These are phyloP conservation scores for Pleuronectes platessa DNA, from an alignment of 2,113 vertebrate genomes.

Conservation along the genomic window DNA sequence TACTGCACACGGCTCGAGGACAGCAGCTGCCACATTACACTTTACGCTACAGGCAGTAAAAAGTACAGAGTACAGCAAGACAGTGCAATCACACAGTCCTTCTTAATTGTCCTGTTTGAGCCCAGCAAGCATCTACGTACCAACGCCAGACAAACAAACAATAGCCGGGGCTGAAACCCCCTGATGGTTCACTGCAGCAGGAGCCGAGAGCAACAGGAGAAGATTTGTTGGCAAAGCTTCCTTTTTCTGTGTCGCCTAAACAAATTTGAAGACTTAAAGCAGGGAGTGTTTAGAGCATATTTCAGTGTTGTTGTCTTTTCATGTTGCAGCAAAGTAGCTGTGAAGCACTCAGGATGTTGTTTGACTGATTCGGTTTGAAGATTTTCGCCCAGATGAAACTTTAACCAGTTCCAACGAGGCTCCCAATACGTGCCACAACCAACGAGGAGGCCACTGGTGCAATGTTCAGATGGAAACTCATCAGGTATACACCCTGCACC, in stretches of 20 bases:
- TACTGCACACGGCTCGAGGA: neutral
- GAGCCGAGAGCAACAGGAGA: slow-evolving; percentile 12
- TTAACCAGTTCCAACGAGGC: neutral
- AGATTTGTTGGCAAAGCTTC: slow-evolving; percentile 1
- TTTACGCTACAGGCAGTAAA: too few relatives aligned
- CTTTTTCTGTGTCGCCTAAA: slow-evolving; percentile 25
- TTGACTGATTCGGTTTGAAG: neutral
- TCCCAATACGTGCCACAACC: neutral
- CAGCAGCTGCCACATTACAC: neutral
- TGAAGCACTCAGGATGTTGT: too few relatives aligned
- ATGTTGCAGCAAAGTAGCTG: too few relatives aligned
- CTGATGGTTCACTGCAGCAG: slow-evolving; percentile 12
- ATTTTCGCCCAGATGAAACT: neutral
- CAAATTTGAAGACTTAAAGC: neutral
- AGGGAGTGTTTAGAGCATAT: too few relatives aligned
- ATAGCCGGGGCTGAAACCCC: slow-evolving; percentile 14
- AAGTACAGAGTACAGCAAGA: too few relatives aligned
- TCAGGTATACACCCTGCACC: slow-evolving; percentile 2
- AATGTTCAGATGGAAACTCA: slow-evolving; percentile 27
- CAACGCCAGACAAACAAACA: slow-evolving; percentile 13
- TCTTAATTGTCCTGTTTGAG: slow-evolving; percentile 2
- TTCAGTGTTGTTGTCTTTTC: too few relatives aligned
- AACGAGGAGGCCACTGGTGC: neutral
- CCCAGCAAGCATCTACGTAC: neutral
- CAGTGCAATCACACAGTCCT: neutral